phyloP scores from a whole-genome alignment of 1,140 invertebrate species.

The Apis mellifera region DNA sequence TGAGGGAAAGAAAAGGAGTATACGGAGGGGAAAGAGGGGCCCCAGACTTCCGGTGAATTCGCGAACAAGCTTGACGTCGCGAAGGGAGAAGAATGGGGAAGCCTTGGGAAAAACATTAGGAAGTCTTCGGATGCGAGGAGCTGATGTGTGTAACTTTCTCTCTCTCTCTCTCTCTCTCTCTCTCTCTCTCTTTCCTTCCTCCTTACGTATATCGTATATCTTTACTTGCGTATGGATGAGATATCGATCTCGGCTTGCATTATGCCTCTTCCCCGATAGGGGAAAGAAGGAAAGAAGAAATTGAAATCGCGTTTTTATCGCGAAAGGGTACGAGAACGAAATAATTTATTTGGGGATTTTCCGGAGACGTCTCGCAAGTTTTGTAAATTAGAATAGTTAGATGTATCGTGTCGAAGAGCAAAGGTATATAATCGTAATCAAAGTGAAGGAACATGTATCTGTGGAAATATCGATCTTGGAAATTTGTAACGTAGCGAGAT shows the following conservation, averaged over 20 bases:
- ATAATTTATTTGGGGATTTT: neutral
- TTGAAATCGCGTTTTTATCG: neutral
- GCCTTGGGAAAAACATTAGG: neutral
- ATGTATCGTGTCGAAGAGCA: too few relatives aligned
- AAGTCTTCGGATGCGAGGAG: neutral
- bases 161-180: too few relatives aligned
- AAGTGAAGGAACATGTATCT: neutral
- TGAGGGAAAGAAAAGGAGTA: constrained; percentile 31
- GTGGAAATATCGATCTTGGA: too few relatives aligned
- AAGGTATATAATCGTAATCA: too few relatives aligned
- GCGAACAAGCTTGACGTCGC: constrained; percentile 5
- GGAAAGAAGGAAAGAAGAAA: neutral
- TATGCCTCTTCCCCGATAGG: too few relatives aligned
- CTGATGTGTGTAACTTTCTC: too few relatives aligned
- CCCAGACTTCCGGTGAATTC: constrained; percentile 23
- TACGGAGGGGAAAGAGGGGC: too few relatives aligned
- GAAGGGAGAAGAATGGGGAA: constrained; percentile 5
- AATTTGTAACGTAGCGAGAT: too few relatives aligned
- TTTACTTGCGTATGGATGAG: neutral
- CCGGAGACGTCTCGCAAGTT: too few relatives aligned
- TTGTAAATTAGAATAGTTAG: neutral
- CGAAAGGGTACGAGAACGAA: neutral
- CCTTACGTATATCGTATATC: neutral
- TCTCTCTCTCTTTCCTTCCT: too few relatives aligned
- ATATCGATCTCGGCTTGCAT: neutral